Conservation (phyloP, 2,113 vertebrate species). For the Cyanoderma ruficeps region DNA sequence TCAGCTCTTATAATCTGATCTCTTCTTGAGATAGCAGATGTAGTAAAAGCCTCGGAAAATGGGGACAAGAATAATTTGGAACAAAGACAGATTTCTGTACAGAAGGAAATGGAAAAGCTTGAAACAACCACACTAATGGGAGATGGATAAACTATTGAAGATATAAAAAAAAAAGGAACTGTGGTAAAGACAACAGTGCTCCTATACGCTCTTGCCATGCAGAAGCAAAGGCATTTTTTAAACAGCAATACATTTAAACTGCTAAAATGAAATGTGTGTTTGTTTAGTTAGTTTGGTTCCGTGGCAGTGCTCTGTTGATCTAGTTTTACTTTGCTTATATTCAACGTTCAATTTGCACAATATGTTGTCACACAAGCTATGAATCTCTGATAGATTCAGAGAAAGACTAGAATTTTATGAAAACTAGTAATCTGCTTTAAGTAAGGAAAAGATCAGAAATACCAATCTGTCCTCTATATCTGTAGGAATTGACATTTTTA, state of each 20-base stretch:
- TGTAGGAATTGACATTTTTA: background rate
- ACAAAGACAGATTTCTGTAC: slow-evolving; percentile 13
- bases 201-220: background rate
- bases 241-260: background rate
- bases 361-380: background rate
- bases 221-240: background rate
- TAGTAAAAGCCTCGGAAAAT: slow-evolving; percentile 37
- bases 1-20: slow-evolving; percentile 44
- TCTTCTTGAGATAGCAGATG: slow-evolving; percentile 23
- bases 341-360: background rate
- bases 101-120: background rate
- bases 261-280: background rate
- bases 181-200: background rate
- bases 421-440: background rate
- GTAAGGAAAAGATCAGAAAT: background rate
- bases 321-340: background rate
- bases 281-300: slow-evolving; percentile 4
- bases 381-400: background rate
- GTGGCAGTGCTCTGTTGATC: background rate
- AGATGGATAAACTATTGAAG: background rate
- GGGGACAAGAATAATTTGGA: slow-evolving; percentile 16
- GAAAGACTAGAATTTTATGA: background rate
- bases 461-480: background rate
- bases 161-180: background rate
- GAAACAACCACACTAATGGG: background rate